Evolutionary conservation across 2,888 invertebrate genomes (phyloP).

Genomic region (Macropis europaea): DNA sequence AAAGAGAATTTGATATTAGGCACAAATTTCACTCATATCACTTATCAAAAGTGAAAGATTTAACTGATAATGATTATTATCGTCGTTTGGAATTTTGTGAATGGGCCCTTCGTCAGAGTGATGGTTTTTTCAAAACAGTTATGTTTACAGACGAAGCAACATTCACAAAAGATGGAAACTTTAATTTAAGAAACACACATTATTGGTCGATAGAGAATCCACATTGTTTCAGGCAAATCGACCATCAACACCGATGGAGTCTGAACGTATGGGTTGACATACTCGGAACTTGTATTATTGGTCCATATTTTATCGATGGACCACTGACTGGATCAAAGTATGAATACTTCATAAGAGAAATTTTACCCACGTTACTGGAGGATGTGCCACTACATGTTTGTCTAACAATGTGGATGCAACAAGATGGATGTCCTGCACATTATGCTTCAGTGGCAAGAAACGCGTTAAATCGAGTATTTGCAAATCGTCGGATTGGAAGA

Average conservation of each 20-base stretch:
- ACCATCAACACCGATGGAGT: not conserved
- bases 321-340: not conserved
- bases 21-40: too few relatives aligned
- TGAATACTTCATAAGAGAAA: not conserved
- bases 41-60: too few relatives aligned
- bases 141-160: not conserved
- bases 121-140: too few relatives aligned
- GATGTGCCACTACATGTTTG: not conserved
- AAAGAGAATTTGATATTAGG: too few relatives aligned
- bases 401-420: not conserved
- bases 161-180: not conserved
- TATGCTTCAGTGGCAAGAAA: not conserved
- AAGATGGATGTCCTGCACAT: not conserved
- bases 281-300: not conserved
- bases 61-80: not conserved
- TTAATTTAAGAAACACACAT: not conserved
- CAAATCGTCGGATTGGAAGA: not conserved
- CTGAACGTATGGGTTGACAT: not conserved
- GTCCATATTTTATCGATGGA: not conserved
- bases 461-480: not conserved
- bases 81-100: not conserved
- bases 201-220: not conserved
- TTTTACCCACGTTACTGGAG: not conserved
- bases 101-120: not conserved
- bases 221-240: not conserved